Evolutionary conservation across 2,888 invertebrate genomes (phyloP), one percentile per base, ranked within the genome.

Genomic region (Drosophila picticornis): DNA sequence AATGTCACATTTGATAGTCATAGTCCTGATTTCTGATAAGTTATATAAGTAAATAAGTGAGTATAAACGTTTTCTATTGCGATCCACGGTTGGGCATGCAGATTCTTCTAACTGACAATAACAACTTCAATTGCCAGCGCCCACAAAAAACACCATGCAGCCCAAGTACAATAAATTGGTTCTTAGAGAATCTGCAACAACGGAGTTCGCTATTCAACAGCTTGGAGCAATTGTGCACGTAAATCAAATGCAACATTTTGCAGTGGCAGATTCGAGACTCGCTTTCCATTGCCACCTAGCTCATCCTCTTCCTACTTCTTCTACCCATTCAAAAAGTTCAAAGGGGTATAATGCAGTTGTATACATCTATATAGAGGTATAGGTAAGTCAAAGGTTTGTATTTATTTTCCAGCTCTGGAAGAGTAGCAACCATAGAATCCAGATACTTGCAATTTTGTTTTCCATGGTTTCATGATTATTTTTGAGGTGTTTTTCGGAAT

Each of bases 191-290:
- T 40, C 10, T 40, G 19, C 31, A 51, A 32, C 36, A 64, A 19
- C 27, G 36, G 62, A 32, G 51, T 65, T 34, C 53, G 72, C 77
- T 69, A 64, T 74, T 86, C 78, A 84, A 83, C 81, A 80, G 83
- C 86, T 75, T 75, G 74, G 64, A 75, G 80, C 83, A 81, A 83
- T 77, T 73, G 81, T 71, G 62, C 75, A 68, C 84, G 82, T 88
- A 86, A 88, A 88, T 88, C 86, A 88, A 86, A 76, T 76, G 83
- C 73, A 72, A 84, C 84, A 88, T 75, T 83, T 66, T 75, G 82
- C 78, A 72, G 32, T 81, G 80, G 77, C 83, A 83, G 65, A 60
- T 46, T 10, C 43, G 22, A 60, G 55, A 59, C 27, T 56, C 27
- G 51, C 50, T 66, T 46, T 16, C 56, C 40, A 16, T 38, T 48